Evolutionary conservation across 2,888 invertebrate genomes (phyloP).

Genomic region (Pilophorus perplexus): DNA sequence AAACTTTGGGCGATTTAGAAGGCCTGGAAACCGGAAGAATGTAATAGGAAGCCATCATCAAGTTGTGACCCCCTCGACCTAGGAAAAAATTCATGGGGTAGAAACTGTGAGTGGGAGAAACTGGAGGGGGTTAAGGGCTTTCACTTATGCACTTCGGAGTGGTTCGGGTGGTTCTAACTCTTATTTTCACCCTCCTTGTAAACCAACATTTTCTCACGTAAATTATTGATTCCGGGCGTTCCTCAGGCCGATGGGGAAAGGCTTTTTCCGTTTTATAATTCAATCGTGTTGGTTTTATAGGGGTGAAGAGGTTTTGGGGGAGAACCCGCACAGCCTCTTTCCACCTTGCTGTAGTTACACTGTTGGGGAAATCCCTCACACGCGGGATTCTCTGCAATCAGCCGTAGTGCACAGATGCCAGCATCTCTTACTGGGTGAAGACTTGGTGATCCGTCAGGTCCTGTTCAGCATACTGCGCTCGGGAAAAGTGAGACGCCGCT

Average conservation of each 20-base stretch:
- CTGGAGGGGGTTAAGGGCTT: background rate
- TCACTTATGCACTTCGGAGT: conserved; percentile 23
- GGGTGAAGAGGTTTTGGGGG: background rate
- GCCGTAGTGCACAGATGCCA: too few relatives aligned
- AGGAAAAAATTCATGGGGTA: too few relatives aligned
- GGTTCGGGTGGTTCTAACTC: background rate
- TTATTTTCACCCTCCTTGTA: background rate
- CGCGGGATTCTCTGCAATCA: too few relatives aligned
- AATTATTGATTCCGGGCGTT: conserved; percentile 28
- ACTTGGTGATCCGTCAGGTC: too few relatives aligned
- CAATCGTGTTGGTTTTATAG: conserved; percentile 28
- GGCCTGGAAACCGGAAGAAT: too few relatives aligned
- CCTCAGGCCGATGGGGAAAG: conserved; percentile 35
- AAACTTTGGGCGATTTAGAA: too few relatives aligned
- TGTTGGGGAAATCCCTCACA: too few relatives aligned
- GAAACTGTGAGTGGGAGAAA: too few relatives aligned
- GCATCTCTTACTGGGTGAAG: too few relatives aligned
- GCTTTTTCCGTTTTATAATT: conserved; percentile 35
- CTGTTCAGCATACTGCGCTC: too few relatives aligned
- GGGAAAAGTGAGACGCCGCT: too few relatives aligned
- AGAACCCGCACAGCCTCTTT: background rate
- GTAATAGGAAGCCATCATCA: conserved; percentile 6
- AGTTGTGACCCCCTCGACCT: conserved; percentile 5
- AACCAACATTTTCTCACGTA: conserved; percentile 6
- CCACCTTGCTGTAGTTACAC: too few relatives aligned